Evolutionary conservation across 1,140 invertebrate genomes (phyloP).

Genomic region (Drosophila mauritiana): DNA sequence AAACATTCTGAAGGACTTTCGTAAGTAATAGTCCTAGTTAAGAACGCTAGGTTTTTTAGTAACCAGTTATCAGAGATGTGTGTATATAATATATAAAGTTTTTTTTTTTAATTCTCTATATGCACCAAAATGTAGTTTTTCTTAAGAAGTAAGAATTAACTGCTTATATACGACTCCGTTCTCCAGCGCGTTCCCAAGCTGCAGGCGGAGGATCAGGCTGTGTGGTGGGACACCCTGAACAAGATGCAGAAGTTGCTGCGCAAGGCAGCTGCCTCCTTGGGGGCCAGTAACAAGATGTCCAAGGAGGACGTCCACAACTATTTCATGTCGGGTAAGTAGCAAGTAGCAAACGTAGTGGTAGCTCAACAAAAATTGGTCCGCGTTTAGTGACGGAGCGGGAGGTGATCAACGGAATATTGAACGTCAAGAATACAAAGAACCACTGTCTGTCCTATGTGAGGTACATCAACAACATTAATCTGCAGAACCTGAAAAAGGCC

Average conservation of each 20-base stretch:
- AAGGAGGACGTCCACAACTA: conserved; percentile 98
- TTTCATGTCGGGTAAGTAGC: conserved; percentile 96
- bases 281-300: conserved; percentile 93
- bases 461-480: conserved; percentile 98
- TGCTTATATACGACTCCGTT: not conserved
- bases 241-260: conserved; percentile 98
- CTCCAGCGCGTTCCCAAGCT: conserved; percentile 94
- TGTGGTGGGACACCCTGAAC: conserved; percentile 98
- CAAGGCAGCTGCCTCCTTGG: conserved; percentile 95
- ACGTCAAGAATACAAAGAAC: conserved; percentile 97
- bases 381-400: conserved; percentile 97
- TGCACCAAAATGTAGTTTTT: too few relatives aligned
- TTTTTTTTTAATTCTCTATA: too few relatives aligned
- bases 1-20: too few relatives aligned
- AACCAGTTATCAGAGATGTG: too few relatives aligned
- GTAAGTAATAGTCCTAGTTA: too few relatives aligned
- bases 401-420: conserved; percentile 97
- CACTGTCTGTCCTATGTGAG: conserved; percentile 98
- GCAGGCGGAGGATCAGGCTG: conserved; percentile 97
- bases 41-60: too few relatives aligned
- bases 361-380: conserved; percentile 33
- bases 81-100: too few relatives aligned
- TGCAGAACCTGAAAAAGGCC: conserved; percentile 97
- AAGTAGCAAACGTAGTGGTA: conserved; percentile 28
- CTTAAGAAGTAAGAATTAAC: not conserved